A percentile compares a stretch with the other conserved stretches of the same genome.
Evolutionary conservation across 2,888 invertebrate species (phyloP).

Genomic region (Branchinecta sandiegonensis): DNA sequence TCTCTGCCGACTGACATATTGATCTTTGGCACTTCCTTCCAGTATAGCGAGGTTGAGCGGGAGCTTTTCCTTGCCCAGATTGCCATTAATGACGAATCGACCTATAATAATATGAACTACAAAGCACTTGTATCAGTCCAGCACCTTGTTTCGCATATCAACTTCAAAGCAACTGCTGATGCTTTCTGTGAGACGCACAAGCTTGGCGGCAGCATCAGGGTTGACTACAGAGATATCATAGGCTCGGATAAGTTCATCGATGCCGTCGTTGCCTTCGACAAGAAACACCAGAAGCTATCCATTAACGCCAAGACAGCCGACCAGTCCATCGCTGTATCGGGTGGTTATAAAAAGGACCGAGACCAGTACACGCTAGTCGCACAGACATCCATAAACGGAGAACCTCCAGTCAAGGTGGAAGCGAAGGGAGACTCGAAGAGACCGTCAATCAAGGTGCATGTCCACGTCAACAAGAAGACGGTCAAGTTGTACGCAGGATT

Average conservation of each 20-base stretch:
- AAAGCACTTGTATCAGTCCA: background rate
- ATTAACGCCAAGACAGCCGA: background rate
- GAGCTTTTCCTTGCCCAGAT: background rate
- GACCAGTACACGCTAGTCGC: constrained; percentile 21
- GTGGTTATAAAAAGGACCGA: background rate
- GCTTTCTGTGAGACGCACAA: background rate
- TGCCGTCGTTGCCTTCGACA: constrained; percentile 21
- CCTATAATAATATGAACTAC: background rate
- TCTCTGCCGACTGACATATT: background rate
- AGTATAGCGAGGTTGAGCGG: background rate
- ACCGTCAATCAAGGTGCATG: constrained; percentile 26
- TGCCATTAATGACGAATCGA: background rate
- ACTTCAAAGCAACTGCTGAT: background rate
- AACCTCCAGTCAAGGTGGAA: constrained; percentile 26
- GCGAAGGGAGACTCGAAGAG: constrained; percentile 24
- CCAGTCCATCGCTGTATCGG: constrained; percentile 14
- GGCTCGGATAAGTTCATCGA: constrained; percentile 16
- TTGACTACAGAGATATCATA: constrained; percentile 19
- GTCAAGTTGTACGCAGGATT: constrained; percentile 29
- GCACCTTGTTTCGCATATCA: background rate
- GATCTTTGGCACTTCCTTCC: background rate
- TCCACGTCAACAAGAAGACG: constrained; percentile 26
- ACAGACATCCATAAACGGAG: constrained; percentile 26
- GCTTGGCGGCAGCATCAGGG: background rate
- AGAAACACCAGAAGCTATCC: background rate